Conservation (phyloP, 2,888 invertebrate genomes). For the Xylota segnis region DNA sequence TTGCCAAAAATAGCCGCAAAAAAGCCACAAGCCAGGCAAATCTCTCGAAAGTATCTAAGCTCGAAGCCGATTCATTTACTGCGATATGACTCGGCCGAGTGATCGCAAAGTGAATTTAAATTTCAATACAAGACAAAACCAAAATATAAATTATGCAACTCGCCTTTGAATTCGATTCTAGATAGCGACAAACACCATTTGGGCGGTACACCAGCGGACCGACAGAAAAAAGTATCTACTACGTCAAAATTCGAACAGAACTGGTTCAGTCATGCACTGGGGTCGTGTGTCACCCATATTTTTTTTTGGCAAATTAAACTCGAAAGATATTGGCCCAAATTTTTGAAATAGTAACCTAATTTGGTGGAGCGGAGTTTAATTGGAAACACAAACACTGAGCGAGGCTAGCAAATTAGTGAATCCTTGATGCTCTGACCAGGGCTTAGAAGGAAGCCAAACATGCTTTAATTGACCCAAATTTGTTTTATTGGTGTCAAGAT, state of each 20-base stretch:
- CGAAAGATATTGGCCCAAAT: conserved; percentile 20
- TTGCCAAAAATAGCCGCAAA: conserved; percentile 16
- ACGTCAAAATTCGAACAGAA: background rate
- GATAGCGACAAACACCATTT: background rate
- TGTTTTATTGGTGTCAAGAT: conserved; percentile 10
- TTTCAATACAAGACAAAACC: background rate
- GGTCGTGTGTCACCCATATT: conserved; percentile 36
- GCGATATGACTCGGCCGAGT: background rate
- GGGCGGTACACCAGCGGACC: background rate
- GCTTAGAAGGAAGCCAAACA: background rate
- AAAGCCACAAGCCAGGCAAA: background rate
- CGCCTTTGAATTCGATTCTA: background rate
- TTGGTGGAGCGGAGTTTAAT: conserved; percentile 31
- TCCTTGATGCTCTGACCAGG: conserved; percentile 27
- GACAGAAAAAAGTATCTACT: background rate
- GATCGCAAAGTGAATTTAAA: conserved; percentile 17
- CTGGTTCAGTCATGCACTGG: conserved; percentile 12
- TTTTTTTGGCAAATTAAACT: conserved; percentile 14
- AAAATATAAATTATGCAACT: conserved; percentile 45
- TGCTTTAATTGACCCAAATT: conserved; percentile 9
- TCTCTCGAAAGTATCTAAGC: conserved; percentile 17
- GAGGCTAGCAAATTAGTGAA: conserved; percentile 20
- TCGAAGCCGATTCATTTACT: background rate
- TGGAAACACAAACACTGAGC: conserved; percentile 1
- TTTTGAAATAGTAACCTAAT: conserved; percentile 27